A percentile compares a stretch with the other conserved stretches of the same genome.
Conservation (phyloP, 2,797 vertebrate species). For the Setipinna tenuifilis region DNA sequence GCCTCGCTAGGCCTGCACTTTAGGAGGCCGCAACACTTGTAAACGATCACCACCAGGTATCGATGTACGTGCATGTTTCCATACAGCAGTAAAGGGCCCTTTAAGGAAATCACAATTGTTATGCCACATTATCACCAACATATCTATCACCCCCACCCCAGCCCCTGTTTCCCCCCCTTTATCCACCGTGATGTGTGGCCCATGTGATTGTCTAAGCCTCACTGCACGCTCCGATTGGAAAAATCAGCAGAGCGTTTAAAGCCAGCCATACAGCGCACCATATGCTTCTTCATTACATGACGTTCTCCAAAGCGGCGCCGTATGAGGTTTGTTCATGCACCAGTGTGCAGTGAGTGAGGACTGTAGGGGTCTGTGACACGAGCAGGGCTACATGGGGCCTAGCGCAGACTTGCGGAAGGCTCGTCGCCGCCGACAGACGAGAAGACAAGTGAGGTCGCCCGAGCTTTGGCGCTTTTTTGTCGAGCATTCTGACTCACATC, state of each 20-base stretch:
- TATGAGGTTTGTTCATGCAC: not conserved
- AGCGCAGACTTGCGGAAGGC: not conserved
- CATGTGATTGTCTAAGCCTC: slow-evolving; percentile 1
- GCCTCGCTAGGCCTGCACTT: not conserved
- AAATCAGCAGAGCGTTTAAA: not conserved
- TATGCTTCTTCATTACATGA: slow-evolving; percentile 5
- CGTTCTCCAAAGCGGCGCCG: too few species aligned
- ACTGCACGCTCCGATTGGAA: slow-evolving; percentile 1
- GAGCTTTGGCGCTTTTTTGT: not conserved
- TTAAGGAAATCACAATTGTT: not conserved
- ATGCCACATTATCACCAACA: slow-evolving; percentile 11
- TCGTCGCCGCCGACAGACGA: not conserved
- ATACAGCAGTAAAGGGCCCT: not conserved
- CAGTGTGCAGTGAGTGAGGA: not conserved
- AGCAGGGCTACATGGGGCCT: not conserved
- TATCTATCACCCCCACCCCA: not conserved
- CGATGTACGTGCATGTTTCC: not conserved
- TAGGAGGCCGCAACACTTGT: slow-evolving; percentile 7
- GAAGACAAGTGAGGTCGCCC: not conserved
- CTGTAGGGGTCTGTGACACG: not conserved
- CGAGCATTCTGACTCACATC: not conserved
- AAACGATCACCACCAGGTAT: slow-evolving; percentile 1
- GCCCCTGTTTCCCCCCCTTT: not conserved
- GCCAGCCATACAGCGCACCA: not conserved
- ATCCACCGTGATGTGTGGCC: not conserved